Conservation (phyloP, 2,797 vertebrate genomes). For the Phylloscopus collybita region DNA sequence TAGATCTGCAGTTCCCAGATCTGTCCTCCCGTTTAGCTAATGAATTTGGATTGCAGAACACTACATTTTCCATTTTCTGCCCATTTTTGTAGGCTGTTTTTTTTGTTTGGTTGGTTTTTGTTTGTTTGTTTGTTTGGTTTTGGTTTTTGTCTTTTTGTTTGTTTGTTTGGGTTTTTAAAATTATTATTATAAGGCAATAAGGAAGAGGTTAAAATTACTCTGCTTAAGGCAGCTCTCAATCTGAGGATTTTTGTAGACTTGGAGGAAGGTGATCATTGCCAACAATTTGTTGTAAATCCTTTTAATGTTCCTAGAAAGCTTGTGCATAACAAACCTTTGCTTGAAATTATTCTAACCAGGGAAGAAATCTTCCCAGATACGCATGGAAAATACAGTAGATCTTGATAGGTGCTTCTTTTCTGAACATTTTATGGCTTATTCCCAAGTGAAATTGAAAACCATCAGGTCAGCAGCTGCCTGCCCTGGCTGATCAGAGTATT, state of each 20-base stretch:
- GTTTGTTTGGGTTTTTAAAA: too few species aligned
- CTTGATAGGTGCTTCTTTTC: not conserved
- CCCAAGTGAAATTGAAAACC: not conserved
- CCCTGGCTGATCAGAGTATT: not conserved
- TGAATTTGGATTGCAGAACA: not conserved
- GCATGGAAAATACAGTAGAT: not conserved
- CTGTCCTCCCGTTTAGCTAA: not conserved
- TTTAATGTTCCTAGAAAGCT: not conserved
- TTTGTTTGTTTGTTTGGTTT: not conserved
- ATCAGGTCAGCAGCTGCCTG: not conserved
- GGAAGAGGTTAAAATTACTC: not conserved
- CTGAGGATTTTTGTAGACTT: not conserved
- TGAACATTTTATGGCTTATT: not conserved
- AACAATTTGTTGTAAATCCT: not conserved
- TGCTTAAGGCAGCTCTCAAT: not conserved
- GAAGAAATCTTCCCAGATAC: not conserved
- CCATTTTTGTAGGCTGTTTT: not conserved
- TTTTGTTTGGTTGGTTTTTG: not conserved
- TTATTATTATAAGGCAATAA: not conserved
- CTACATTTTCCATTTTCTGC: fast-evolving
- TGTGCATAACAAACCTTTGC: not conserved
- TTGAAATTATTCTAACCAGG: not conserved
- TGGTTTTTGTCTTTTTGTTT: not conserved
- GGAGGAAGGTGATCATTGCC: not conserved
- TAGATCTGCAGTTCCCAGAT: not conserved